Evolutionary conservation across 30 jellyfish, hydroid and myxozoan species (phyloP), one percentile per base, ranked within the genome.

Genomic region (Aurelia sp.): DNA sequence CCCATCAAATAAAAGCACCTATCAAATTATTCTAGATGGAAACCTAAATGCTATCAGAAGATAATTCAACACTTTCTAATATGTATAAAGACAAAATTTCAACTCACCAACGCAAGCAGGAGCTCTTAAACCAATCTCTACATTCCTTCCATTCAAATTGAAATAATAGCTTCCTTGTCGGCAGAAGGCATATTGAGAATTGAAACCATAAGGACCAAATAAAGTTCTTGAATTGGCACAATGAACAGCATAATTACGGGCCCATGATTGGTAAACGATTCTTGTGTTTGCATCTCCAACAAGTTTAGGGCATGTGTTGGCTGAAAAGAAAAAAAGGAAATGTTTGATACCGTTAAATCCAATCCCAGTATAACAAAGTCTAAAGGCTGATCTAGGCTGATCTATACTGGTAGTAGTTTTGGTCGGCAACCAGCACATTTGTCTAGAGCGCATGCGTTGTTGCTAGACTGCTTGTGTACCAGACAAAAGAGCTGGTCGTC

Each of bases 71-170:
- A 40, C 8, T 40, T 40, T 40, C 3, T 40, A 6, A 40, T 40
- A 40, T 3, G 10, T 0, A 40, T 4, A 15, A 50, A 20, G 4
- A 19, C 17, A 7, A 58, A 19, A 52, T 20, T 68, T 3, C 8
- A 15, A 78, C 98, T 76, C 70, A 92, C 98, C 84, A 58, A 92
- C 98, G 41, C 98, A 92, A 33, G 62, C 91, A 10, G 98, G 98
- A 3, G 86, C 58, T 31, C 68, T 52, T 52, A 58, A 22, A 10
- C 97, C 98, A 81, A 92, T 67, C 21, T 80, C 59, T 53, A 55
- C 55, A 50, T 64, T 63, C 15, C 12, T 57, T 40, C n/a, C 33
- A 67, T 50, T 59, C 67, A 67, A 8, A 68, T 82, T 47, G 61
- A 82, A 51, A 41, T 20, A 53, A 21, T 87, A 87, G 63, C 72